Base-by-base conservation (phyloP, 2,888 invertebrate species). In the Petrophora chlorosata region DNA sequence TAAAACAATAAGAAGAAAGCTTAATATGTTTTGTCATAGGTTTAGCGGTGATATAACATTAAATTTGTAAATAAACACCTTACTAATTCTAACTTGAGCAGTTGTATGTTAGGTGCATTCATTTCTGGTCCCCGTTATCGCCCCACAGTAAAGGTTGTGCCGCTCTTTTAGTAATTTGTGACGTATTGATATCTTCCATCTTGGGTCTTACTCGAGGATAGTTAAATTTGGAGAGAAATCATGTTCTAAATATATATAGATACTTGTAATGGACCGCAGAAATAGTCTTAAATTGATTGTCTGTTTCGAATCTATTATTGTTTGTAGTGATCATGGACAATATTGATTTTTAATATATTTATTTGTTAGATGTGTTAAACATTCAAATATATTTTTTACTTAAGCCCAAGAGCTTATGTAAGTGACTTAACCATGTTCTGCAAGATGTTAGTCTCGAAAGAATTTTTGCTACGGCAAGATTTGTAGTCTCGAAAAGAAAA, bases 101-200 rank as follows among this genome's bases (percentile, higher is more conserved):
- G 16, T 9, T 34, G 29, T 35, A 35, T 13, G 7, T 34, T 13
- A 35, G 22, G 35, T 2, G 7, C 26, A 9, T 26, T 26, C 9
- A 17, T 10, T 30, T 16, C 5, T 30, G 2, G 14, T 14, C 3
- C 9, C 23, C 9, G 23, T 35, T 23, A 7, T 28, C 28, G 13
- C 39, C 39, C 39, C 39, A 29, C 26, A 19, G 45, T 3, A 10
- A 28, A 9, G 26, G 39, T 40, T 25, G 35, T 30, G 28, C 39
- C 13, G 28, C 30, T 48, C 5, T 28, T 25, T 15, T 48, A 48
- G 47, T 36, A 32, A 26, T 47, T 35, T 39, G 17, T 35, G 34
- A 40, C 23, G 13, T 22, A 34, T 39, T 28, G 46, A 34, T 36
- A 48, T 48, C 48, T 48, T 42, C 48, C 48, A 36, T 10, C 26